phyloP scores from a whole-genome alignment of 1,140 invertebrate genomes.

The Cydia fagiglandana region DNA sequence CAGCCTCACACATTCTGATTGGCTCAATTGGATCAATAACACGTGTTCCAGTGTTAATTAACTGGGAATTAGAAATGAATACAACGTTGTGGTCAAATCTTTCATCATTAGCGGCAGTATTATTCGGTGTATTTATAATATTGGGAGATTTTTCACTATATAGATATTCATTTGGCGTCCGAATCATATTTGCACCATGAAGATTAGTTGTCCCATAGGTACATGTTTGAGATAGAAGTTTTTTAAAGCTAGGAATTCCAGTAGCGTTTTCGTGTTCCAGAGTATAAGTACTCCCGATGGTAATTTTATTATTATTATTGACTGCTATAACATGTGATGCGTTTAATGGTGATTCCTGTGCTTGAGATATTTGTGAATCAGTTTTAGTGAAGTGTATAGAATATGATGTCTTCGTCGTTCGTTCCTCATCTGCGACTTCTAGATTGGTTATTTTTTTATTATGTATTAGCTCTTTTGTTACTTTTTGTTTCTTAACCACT shows the following conservation, averaged over 20 bases:
- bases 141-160: neutral
- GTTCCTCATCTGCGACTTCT: neutral
- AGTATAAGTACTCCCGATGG: conserved; percentile 8
- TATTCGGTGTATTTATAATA: neutral
- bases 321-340: neutral
- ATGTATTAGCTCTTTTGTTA: neutral
- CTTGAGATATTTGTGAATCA: neutral
- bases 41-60: neutral
- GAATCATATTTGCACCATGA: neutral
- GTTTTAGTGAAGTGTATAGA: conserved; percentile 17
- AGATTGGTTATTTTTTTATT: neutral
- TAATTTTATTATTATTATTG: conserved; percentile 13
- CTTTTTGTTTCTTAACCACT: neutral
- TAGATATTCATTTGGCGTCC: neutral
- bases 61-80: conserved; percentile 22
- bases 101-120: neutral
- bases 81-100: neutral
- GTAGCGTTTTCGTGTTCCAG: neutral
- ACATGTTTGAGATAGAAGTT: neutral
- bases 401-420: neutral
- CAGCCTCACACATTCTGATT: conserved; percentile 50
- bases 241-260: neutral
- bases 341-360: neutral
- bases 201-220: neutral
- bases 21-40: conserved; percentile 41